Conservation (phyloP, 2,888 invertebrate species). For the Tuta absoluta region DNA sequence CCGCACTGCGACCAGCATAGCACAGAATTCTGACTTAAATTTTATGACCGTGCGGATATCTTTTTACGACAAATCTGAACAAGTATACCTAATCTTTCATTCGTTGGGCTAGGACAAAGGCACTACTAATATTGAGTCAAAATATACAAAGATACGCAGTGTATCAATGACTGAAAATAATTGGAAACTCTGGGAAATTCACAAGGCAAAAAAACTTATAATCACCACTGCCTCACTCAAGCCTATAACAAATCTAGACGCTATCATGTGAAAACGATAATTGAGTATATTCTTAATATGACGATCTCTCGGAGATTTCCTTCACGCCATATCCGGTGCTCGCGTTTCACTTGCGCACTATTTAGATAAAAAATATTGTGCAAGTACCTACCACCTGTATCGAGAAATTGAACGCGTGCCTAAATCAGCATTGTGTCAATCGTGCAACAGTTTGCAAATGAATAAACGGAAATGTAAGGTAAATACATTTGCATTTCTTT, state of each 20-base stretch:
- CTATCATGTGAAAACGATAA: constrained; percentile 21
- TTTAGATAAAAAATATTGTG: neutral
- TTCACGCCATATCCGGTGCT: constrained; percentile 10
- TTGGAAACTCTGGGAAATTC: too few relatives aligned
- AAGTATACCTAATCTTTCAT: too few relatives aligned
- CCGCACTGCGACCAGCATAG: too few relatives aligned
- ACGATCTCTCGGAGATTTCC: constrained; percentile 7
- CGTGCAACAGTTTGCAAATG: neutral
- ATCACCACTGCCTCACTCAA: too few relatives aligned
- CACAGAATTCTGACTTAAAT: too few relatives aligned
- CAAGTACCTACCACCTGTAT: neutral
- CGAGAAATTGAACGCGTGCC: neutral
- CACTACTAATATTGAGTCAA: too few relatives aligned
- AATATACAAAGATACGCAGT: too few relatives aligned
- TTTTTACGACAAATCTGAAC: too few relatives aligned
- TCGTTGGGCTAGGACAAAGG: too few relatives aligned
- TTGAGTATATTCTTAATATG: constrained; percentile 33
- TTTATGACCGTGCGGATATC: too few relatives aligned
- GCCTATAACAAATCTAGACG: neutral
- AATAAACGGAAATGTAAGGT: neutral
- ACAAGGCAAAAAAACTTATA: neutral
- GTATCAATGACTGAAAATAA: too few relatives aligned
- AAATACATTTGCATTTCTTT: neutral
- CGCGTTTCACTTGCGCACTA: constrained; percentile 2
- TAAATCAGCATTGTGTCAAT: neutral